phyloP scores from a whole-genome alignment of 2,888 invertebrate genomes.

The Cephonodes hylas region DNA sequence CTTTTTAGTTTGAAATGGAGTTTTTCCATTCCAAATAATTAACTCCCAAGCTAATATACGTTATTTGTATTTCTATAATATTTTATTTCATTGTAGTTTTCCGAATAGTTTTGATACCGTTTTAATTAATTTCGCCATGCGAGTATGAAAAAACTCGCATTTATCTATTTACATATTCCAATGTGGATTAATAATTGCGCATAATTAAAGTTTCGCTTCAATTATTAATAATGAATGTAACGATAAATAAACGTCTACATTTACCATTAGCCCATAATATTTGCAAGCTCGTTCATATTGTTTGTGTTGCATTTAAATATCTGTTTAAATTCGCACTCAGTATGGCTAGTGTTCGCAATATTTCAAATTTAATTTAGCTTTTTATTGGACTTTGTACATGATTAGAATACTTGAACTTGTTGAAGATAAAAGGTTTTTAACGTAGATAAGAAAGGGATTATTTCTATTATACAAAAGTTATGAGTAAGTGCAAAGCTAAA shows the following conservation, averaged over 20 bases:
- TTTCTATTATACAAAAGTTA: constrained; percentile 29
- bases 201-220: not conserved
- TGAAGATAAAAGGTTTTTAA: not conserved
- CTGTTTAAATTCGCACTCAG: not conserved
- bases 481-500: constrained; percentile 25
- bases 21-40: too few species aligned
- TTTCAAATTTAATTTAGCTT: not conserved
- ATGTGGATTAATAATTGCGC: too few species aligned
- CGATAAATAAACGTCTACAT: not conserved
- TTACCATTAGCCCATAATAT: not conserved
- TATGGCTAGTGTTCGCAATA: not conserved
- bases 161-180: too few species aligned
- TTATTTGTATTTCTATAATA: too few species aligned
- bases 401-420: too few species aligned
- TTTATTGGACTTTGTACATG: not conserved
- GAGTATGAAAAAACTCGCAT: too few species aligned
- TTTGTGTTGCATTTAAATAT: not conserved
- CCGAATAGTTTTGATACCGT: too few species aligned
- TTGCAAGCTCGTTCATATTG: not conserved
- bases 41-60: too few species aligned
- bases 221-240: not conserved
- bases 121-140: too few species aligned
- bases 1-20: too few species aligned
- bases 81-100: too few species aligned
- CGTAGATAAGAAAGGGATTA: constrained; percentile 14